Evolutionary conservation across 2,797 vertebrate species (phyloP), one percentile per base, ranked within the genome.

Genomic region (Epinephelus malabaricus): DNA sequence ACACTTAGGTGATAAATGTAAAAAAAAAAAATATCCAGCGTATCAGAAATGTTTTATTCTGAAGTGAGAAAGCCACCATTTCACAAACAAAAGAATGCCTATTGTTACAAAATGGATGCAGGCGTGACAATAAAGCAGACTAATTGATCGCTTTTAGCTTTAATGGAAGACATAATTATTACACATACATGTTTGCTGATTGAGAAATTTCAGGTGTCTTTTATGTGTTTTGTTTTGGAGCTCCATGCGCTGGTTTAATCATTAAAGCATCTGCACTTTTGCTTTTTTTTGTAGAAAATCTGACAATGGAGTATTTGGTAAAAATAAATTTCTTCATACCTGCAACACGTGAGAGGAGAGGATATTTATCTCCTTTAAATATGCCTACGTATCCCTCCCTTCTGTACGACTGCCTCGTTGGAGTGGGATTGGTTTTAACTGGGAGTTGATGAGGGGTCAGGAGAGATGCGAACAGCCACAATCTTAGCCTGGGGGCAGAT

Each of bases 401-500:
- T 60, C 74, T 77, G 59, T 21, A 18, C 21, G 58, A 19, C 80
- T 84, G 78, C 63, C 76, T 87, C 78, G 82, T 91, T 89, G 69
- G 84, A 88, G 82, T 13, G 27, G 83, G 89, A 91, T 90, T 87
- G 84, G 84, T 90, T 94, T 89, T 87, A 94, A 92, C 91, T 68
- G 84, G 76, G 83, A 92, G 89, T 63, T 94, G 92, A 94, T 88
- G 91, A 92, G 89, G 89, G 92, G 94, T 95, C 94, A 94, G 92
- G 89, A 94, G 94, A 92, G 93, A 95, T 93, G 92, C 81, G 89
- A 93, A 90, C 92, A 93, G 92, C 94, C 92, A 93, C 94, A 95
- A 94, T 95, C 94, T 92, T 94, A 92, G 95, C 95, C 95, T 17
- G 88, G 80, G 94, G 95, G 93, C 93, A 94, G 93, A 95, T 95